Evolutionary conservation across 2,797 vertebrate species (phyloP).

Genomic region (Distichodus sexfasciatus): DNA sequence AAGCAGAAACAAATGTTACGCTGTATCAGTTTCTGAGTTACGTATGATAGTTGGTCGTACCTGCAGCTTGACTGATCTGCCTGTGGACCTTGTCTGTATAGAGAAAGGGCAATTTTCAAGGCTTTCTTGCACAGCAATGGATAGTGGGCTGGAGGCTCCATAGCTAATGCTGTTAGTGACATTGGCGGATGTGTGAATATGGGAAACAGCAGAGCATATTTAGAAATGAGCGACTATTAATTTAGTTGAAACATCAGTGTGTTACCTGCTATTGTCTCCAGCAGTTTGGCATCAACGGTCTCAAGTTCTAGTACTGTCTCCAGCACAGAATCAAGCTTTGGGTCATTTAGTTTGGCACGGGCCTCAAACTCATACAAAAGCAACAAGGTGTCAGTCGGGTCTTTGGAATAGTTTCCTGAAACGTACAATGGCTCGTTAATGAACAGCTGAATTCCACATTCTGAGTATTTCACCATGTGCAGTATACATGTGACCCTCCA

Average conservation of each 20-base stretch:
- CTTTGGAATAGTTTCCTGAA: constrained; percentile 75
- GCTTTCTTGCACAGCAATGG: constrained; percentile 85
- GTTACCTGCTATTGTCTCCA: constrained; percentile 86
- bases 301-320: constrained; percentile 83
- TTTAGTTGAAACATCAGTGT: background rate
- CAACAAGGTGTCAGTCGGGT: constrained; percentile 82
- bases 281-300: constrained; percentile 76
- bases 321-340: constrained; percentile 74
- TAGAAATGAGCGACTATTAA: background rate
- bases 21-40: too few species aligned
- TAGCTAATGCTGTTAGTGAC: constrained; percentile 75
- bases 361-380: constrained; percentile 92
- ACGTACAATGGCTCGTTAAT: background rate
- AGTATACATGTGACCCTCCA: too few species aligned
- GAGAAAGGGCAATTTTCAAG: constrained; percentile 77
- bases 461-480: too few species aligned
- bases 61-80: constrained; percentile 78
- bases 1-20: background rate
- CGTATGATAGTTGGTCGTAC: constrained; percentile 70
- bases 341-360: constrained; percentile 85
- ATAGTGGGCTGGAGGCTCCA: constrained; percentile 86
- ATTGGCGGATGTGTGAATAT: background rate
- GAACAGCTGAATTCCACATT: too few species aligned
- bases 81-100: constrained; percentile 76
- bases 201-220: background rate